Base-by-base conservation (phyloP, 2,888 invertebrate genomes). In the Linyphia triangularis region DNA sequence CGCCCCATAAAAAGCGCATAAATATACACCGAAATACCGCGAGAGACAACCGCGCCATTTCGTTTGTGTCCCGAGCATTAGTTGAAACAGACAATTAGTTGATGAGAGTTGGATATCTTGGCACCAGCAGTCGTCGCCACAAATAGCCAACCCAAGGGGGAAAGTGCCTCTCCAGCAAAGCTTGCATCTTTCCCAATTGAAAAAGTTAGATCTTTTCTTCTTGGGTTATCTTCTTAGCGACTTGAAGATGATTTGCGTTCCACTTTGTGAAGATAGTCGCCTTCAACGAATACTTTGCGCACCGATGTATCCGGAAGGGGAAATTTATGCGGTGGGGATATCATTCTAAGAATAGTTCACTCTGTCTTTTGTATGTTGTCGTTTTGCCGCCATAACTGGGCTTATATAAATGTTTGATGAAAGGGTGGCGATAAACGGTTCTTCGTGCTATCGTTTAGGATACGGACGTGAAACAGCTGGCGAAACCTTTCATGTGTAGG, bases 21-120 rank as follows among this genome's bases (percentile, higher is more conserved):
- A 33, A 33, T 51, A n/a, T 51, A 51, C 51, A 16, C n/a, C n/a
- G n/a, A n/a, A 51, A 51, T 51, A 51, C 51, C 51, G 3, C n/a
- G 5, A 1, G 9, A 51, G 51, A 51, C 51, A 51, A 51, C 5
- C 51, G 43, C 2, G 24, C 28, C 70, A 22, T 43, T 24, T 43
- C 67, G 67, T 10, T 67, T 67, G 30, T 28, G 24, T 51, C 43
- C 7, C 6, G 6, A 67, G 67, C 67, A 70, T 51, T 43, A 43
- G 7, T 70, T 22, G 61, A 26, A n/a, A 37, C 70, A 70, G 70
- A 70, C 77, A 63, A 77, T 77, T 77, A 77, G 77, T 37, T 61
- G 61, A 40, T 63, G 77, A 59, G 16, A 77, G 61, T 73, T 73
- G 73, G 30, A 30, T 33, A 63, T 61, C 77, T 77, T 77, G 77